Evolutionary conservation across 2,888 invertebrate genomes (phyloP).

Genomic region (Byasa hedistus): DNA sequence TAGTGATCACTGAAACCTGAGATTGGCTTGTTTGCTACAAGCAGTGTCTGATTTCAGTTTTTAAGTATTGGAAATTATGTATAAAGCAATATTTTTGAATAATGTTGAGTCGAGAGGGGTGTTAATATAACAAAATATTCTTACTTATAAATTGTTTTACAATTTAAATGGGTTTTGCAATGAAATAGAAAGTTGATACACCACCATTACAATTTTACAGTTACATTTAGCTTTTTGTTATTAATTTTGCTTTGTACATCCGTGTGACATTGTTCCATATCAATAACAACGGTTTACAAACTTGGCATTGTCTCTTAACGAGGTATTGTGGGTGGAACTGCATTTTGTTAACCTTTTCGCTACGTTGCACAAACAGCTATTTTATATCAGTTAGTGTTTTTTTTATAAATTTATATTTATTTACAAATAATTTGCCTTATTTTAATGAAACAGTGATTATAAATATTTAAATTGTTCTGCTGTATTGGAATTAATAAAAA

Average conservation of each 20-base stretch:
- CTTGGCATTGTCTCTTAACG: slow-evolving; percentile 4
- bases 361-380: not conserved
- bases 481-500: no score
- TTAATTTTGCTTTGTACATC: not conserved
- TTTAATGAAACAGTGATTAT: no score
- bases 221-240: not conserved
- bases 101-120: no score
- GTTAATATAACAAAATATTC: no score
- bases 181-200: not conserved
- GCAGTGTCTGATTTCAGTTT: no score
- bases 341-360: not conserved
- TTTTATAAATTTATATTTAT: not conserved
- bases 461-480: no score
- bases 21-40: no score
- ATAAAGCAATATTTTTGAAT: no score
- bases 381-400: not conserved
- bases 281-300: slow-evolving; percentile 3
- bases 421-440: no score
- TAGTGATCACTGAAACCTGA: no score
- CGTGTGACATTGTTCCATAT: not conserved
- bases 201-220: not conserved
- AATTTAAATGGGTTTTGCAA: not conserved
- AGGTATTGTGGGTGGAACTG: not conserved
- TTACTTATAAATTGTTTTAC: no score
- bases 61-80: no score